A percentile compares a stretch with the other conserved stretches of the same genome.
Conservation (phyloP, 2,888 invertebrate genomes). For the Oegoconia quadripuncta region DNA sequence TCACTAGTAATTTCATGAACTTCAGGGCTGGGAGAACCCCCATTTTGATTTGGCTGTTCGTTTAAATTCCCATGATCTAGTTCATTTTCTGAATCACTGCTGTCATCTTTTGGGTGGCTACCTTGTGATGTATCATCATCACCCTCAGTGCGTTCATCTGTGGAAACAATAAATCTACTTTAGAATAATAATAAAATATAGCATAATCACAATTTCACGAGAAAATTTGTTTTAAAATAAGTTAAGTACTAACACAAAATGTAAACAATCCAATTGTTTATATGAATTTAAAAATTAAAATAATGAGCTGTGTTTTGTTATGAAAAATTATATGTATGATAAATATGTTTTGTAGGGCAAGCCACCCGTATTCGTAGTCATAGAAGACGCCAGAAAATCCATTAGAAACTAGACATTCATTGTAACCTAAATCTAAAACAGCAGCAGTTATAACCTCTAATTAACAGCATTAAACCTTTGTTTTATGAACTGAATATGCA, state of each 20-base stretch:
- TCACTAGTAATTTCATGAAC: conserved; percentile 77
- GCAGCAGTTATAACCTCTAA: conserved; percentile 31
- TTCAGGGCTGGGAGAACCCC: conserved; percentile 60
- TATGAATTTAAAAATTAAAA: conserved; percentile 8
- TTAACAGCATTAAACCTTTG: conserved; percentile 19
- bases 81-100: conserved; percentile 57
- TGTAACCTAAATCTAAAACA: conserved; percentile 54
- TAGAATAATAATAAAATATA: conserved; percentile 11
- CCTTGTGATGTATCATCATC: conserved; percentile 55
- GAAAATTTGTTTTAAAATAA: conserved; percentile 1
- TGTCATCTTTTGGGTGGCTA: conserved; percentile 41
- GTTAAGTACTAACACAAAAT: conserved; percentile 12
- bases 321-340: no score
- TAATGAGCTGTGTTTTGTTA: no score
- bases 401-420: conserved; percentile 52
- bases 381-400: conserved; percentile 49
- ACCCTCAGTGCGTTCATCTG: conserved; percentile 73
- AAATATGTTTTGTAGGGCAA: not conserved
- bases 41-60: conserved; percentile 66
- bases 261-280: conserved; percentile 12
- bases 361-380: conserved; percentile 23
- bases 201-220: not conserved
- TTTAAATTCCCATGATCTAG: conserved; percentile 35
- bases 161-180: conserved; percentile 15
- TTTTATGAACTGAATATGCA: conserved; percentile 31